Evolutionary conservation across 2,888 invertebrate species (phyloP), one percentile per base, ranked within the genome.

Genomic region (Latheticus oryzae): DNA sequence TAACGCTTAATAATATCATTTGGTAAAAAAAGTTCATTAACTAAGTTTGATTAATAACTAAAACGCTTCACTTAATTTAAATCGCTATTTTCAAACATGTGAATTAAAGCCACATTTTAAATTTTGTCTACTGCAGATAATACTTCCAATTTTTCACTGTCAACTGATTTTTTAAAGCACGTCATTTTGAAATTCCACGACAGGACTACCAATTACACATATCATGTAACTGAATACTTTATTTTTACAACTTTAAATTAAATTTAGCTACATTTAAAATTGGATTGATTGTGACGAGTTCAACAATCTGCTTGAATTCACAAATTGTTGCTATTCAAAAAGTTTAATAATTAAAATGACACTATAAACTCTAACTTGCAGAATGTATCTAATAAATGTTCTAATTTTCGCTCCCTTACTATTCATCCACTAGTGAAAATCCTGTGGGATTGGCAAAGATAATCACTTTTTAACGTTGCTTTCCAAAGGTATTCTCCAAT

Each of bases 1-100:
- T 67, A 63, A 63, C 67, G 66, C 66, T 67, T 68, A 68, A 67
- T 67, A 69, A 60, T 45, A 17, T 38, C n/a, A 58, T 58, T 32
- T 32, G 37, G 58, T 47, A n/a, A n/a, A n/a, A n/a, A n/a, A n/a
- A n/a, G n/a, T n/a, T n/a, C n/a, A n/a, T n/a, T n/a, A n/a, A n/a
- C n/a, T n/a, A n/a, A n/a, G n/a, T n/a, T n/a, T n/a, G n/a, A n/a
- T n/a, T n/a, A n/a, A 15, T 8, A 47, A 16, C 35, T n/a, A 33
- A 33, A 47, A 35, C 12, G 35, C 8, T 21, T 24, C 13, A 17
- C 17, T 17, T 11, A 16, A 35, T 17, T 35, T 9, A 35, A 35
- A 5, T 19, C 16, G 3, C 21, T 19, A 35, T 16, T 8, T 16
- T 5, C 15, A 35, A 35, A 35, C 35, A 8, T n/a, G 13, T 26